These are phyloP conservation scores for Mesorhabditis spiculigera DNA, from an alignment of 2,888 invertebrate species.

Conservation along the genomic window DNA sequence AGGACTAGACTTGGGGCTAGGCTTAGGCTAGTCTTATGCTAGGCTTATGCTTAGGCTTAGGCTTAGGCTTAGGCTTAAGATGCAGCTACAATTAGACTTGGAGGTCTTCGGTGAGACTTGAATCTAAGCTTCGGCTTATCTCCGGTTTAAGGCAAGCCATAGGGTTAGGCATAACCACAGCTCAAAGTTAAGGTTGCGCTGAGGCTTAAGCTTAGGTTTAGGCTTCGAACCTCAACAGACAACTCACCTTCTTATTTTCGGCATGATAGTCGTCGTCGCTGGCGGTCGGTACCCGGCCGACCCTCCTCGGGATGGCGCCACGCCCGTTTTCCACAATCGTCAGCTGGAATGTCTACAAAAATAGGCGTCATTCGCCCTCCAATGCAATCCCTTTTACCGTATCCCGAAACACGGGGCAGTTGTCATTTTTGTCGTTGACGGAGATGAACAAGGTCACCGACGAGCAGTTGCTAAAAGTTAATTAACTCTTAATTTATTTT, in stretches of 20 bases:
- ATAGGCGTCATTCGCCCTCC: not conserved
- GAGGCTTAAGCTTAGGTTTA: not conserved
- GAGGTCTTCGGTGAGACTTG: too few relatives aligned
- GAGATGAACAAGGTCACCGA: slow-evolving; percentile 34
- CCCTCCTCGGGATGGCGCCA: slow-evolving; percentile 18
- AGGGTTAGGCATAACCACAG: too few relatives aligned
- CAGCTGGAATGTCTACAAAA: slow-evolving; percentile 23
- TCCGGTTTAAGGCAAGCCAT: too few relatives aligned
- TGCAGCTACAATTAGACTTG: too few relatives aligned
- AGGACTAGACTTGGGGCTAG: too few relatives aligned
- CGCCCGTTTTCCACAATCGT: slow-evolving; percentile 32
- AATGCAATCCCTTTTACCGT: slow-evolving; percentile 14
- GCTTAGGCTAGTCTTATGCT: too few relatives aligned
- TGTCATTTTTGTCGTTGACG: slow-evolving; percentile 43
- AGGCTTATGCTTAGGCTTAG: too few relatives aligned
- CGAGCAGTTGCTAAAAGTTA: slow-evolving; percentile 24
- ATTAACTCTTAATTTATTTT: not conserved
- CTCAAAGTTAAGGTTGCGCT: not conserved
- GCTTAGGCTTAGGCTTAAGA: too few relatives aligned
- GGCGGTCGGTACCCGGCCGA: slow-evolving; percentile 35
- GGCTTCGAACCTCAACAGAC: not conserved
- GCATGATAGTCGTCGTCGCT: slow-evolving; percentile 34
- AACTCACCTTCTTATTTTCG: slow-evolving; percentile 31
- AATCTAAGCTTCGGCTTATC: too few relatives aligned
- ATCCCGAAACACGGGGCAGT: slow-evolving; percentile 42